These are phyloP conservation scores for Leptoteleia sp. DNA, from an alignment of 1,140 invertebrate genomes.

Conservation along the genomic window DNA sequence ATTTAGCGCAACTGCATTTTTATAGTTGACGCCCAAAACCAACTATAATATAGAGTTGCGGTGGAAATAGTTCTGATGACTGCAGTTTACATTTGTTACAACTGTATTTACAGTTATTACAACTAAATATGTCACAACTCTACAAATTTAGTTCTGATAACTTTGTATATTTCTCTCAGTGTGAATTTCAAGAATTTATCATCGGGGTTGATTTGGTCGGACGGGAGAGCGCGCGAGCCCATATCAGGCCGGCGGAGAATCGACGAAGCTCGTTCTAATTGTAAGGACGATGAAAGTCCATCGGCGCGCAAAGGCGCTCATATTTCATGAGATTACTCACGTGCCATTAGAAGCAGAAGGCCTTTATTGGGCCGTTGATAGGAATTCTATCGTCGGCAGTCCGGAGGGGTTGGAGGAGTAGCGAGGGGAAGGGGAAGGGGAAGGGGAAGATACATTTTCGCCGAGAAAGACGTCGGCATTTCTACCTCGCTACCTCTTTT, in stretches of 20 bases:
- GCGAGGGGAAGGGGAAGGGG: too few species aligned
- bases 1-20: too few species aligned
- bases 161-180: too few species aligned
- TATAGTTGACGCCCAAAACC: too few species aligned
- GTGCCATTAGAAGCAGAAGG: slow-evolving; percentile 79
- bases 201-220: slow-evolving; percentile 16
- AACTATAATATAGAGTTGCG: too few species aligned
- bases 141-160: too few species aligned
- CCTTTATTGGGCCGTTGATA: slow-evolving; percentile 73
- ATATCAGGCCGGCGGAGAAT: slow-evolving; percentile 25
- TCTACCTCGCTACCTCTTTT: slow-evolving; percentile 77
- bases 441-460: slow-evolving; percentile 63
- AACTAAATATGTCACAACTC: too few species aligned
- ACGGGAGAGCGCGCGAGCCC: slow-evolving; percentile 37
- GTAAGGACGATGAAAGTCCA: slow-evolving; percentile 49
- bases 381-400: slow-evolving; percentile 71
- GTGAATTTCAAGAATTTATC: slow-evolving; percentile 26
- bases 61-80: too few species aligned
- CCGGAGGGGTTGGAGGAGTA: too few species aligned
- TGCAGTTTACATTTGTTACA: too few species aligned
- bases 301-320: slow-evolving; percentile 68
- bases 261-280: slow-evolving; percentile 59
- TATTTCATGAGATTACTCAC: slow-evolving; percentile 74
- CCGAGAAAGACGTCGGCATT: slow-evolving; percentile 70
- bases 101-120: too few species aligned